These are phyloP conservation scores for Ranitomeya variabilis DNA, from an alignment of 2,113 vertebrate genomes.

Conservation along the genomic window DNA sequence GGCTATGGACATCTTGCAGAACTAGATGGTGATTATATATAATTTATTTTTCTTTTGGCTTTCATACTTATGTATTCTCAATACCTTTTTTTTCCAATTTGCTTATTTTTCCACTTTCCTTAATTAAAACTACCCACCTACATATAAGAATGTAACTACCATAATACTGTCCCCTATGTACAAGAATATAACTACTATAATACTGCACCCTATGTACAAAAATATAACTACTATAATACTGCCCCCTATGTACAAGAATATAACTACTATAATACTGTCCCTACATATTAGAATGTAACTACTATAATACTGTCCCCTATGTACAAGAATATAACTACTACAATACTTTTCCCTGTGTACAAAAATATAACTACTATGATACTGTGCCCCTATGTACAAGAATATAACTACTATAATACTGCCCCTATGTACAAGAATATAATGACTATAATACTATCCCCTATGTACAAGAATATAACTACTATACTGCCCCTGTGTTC, in stretches of 20 bases:
- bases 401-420: no score
- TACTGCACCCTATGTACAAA: background rate
- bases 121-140: no score
- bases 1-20: constrained; percentile 76
- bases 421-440: no score
- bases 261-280: background rate
- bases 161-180: background rate
- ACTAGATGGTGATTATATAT: constrained; percentile 73
- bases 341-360: background rate
- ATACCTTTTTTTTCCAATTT: no score
- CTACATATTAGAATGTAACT: constrained; percentile 9
- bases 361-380: background rate
- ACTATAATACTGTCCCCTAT: constrained; percentile 9
- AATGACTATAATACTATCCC: no score
- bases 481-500: no score
- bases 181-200: constrained; percentile 6
- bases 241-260: background rate
- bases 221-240: constrained; percentile 6
- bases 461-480: no score
- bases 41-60: no score
- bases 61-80: no score
- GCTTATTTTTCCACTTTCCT: no score
- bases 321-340: background rate
- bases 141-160: background rate
- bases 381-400: background rate